Percentiles rank a stretch among this genome's conserved stretches.
These are phyloP conservation scores for Hesperophylax magnus DNA, from an alignment of 1,140 invertebrate genomes.

Conservation along the genomic window DNA sequence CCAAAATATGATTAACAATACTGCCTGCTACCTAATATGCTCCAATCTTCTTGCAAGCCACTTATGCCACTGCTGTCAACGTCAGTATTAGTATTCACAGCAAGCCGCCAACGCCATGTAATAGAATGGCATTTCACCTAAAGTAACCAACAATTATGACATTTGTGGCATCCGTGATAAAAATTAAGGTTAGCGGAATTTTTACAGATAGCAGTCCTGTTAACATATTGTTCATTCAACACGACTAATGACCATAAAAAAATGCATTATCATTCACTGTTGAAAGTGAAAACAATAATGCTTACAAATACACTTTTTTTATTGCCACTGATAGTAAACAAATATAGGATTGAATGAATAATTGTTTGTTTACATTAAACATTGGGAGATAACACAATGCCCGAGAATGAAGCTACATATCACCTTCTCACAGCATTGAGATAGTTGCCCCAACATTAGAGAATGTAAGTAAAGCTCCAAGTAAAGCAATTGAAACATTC, in stretches of 20 bases:
- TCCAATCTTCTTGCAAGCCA: background rate
- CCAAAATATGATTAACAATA: background rate
- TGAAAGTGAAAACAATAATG: conserved; percentile 7
- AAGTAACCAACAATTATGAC: background rate
- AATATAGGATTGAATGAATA: background rate
- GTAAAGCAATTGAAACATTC: too few species aligned
- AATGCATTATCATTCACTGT: conserved; percentile 6
- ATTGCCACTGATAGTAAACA: background rate
- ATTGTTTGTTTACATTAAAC: conserved; percentile 9
- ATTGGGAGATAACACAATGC: conserved; percentile 8
- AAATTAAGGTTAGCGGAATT: background rate
- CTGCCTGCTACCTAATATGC: background rate
- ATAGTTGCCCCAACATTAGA: background rate
- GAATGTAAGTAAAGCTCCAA: too few species aligned
- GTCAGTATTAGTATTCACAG: background rate
- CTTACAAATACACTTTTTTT: conserved; percentile 4
- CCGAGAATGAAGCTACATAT: background rate
- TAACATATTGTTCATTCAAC: background rate
- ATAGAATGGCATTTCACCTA: too few species aligned
- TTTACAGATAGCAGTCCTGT: background rate
- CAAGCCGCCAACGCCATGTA: too few species aligned
- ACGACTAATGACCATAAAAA: background rate
- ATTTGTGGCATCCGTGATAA: background rate
- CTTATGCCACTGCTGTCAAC: background rate
- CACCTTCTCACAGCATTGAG: background rate